Evolutionary conservation across 1,140 invertebrate species (phyloP), one percentile per base, ranked within the genome.

Genomic region (Ctenoplectra terminalis): DNA sequence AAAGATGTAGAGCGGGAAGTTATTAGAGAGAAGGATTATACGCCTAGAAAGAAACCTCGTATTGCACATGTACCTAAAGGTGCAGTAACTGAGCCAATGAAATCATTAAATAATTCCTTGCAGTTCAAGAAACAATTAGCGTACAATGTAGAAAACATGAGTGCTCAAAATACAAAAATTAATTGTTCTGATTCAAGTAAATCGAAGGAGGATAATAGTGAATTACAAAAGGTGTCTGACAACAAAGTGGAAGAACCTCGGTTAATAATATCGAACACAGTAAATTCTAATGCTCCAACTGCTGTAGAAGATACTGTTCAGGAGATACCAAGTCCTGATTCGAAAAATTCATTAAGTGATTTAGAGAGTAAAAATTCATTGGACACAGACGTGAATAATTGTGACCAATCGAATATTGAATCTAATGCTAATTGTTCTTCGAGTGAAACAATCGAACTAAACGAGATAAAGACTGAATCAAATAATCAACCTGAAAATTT

Each of bases 61-160:
- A 88, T 89, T n/a, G 88, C 87, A 37, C 87, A 89, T 50, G 26
- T 43, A 31, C 82, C 88, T 17, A 90, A 90, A 64, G 46, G 8
- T 31, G 9, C 61, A 58, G 8, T 17, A 26, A 40, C 13, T 17
- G 26, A 50, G 6, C 17, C 61, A 46, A n/a, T 15, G 11, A 54
- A 31, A 34, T 60, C 50, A 15, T 58, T 46, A 34, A 61, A 79
- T 7, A 20, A 23, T 37, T n/a, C 17, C 9, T 1, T 29, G 8
- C 26, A 61, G 15, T 23, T 50, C 1, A 50, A 17, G 5, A 64
- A 34, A 40, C 29, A 4, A 20, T 1, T 23, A 20, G 26, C 20
- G 46, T 46, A 56, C 31, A 26, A 20, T 63, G 1, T 29, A 37
- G 2, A 63, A 4, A 23, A 40, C 17, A 17, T 13, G 4, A 43